A percentile compares a stretch with the other conserved stretches of the same genome.
Conservation (phyloP, 1,140 invertebrate species). For the Bombus waltoni region DNA sequence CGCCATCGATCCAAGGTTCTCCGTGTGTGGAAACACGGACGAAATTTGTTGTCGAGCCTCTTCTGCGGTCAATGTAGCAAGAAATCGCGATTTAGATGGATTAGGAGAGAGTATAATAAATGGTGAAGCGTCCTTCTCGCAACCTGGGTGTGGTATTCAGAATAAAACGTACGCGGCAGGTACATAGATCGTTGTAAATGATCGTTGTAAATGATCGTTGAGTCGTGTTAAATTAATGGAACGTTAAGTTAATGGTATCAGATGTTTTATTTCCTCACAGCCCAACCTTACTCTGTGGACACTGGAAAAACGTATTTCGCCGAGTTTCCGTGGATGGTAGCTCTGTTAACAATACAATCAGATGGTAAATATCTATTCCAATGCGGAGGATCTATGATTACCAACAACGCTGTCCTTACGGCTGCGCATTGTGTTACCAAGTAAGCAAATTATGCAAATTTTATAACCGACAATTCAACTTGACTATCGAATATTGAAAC, state of each 20-base stretch:
- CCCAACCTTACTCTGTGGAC: slow-evolving; percentile 52
- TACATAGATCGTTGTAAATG: slow-evolving; percentile 12
- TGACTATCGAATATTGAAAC: neutral
- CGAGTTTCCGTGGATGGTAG: slow-evolving; percentile 85
- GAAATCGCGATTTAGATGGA: neutral
- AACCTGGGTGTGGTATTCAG: slow-evolving; percentile 46
- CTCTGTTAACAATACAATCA: slow-evolving; percentile 70
- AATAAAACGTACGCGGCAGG: slow-evolving; percentile 49
- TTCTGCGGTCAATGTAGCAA: slow-evolving; percentile 5
- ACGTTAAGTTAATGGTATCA: neutral
- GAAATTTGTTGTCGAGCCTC: slow-evolving; percentile 74
- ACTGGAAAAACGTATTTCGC: slow-evolving; percentile 80
- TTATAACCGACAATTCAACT: too few species aligned
- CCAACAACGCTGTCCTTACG: slow-evolving; percentile 81
- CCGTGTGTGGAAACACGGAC: slow-evolving; percentile 64
- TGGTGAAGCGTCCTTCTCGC: neutral
- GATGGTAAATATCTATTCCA: slow-evolving; percentile 69
- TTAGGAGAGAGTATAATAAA: neutral
- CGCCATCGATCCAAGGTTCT: slow-evolving; percentile 76
- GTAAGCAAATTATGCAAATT: slow-evolving; percentile 56
- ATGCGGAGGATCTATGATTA: slow-evolving; percentile 84
- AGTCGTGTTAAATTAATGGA: neutral
- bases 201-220: neutral
- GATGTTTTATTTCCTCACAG: slow-evolving; percentile 46
- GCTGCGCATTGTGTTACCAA: slow-evolving; percentile 83